Percentiles rank a stretch among this genome's conserved stretches.
These are phyloP conservation scores for Xestia ashworthii DNA, from an alignment of 2,888 invertebrate species.

Conservation along the genomic window DNA sequence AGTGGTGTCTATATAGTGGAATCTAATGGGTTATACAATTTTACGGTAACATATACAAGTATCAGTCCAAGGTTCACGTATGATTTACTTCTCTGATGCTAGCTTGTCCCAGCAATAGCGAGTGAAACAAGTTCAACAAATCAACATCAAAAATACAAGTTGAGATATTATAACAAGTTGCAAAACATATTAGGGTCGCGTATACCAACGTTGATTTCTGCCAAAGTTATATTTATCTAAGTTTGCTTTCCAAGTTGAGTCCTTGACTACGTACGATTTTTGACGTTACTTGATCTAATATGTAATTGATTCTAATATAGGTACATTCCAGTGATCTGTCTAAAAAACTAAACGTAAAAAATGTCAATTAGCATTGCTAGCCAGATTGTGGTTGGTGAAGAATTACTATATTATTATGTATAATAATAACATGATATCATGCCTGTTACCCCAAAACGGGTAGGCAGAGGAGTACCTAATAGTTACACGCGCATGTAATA, in stretches of 20 bases:
- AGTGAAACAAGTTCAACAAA: not conserved
- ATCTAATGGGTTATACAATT: too few species aligned
- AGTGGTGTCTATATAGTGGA: too few species aligned
- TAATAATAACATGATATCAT: not conserved
- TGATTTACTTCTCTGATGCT: too few species aligned
- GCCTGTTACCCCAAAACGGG: not conserved
- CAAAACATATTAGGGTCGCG: not conserved
- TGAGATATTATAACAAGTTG: not conserved
- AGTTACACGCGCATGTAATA: not conserved
- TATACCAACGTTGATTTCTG: not conserved
- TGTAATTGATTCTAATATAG: not conserved
- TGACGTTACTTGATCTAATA: not conserved
- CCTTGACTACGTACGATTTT: not conserved
- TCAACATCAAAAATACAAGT: not conserved
- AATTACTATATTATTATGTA: too few species aligned
- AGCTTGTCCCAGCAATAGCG: not conserved
- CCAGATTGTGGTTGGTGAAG: not conserved
- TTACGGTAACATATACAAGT: too few species aligned
- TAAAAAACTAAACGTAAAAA: not conserved
- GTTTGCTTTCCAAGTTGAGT: not conserved
- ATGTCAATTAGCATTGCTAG: not conserved
- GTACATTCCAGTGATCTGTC: not conserved
- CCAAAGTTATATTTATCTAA: not conserved
- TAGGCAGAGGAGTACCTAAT: not conserved
- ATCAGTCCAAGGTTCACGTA: too few species aligned